phyloP scores from a whole-genome alignment of 2,888 invertebrate genomes.

The Amiota mariae region DNA sequence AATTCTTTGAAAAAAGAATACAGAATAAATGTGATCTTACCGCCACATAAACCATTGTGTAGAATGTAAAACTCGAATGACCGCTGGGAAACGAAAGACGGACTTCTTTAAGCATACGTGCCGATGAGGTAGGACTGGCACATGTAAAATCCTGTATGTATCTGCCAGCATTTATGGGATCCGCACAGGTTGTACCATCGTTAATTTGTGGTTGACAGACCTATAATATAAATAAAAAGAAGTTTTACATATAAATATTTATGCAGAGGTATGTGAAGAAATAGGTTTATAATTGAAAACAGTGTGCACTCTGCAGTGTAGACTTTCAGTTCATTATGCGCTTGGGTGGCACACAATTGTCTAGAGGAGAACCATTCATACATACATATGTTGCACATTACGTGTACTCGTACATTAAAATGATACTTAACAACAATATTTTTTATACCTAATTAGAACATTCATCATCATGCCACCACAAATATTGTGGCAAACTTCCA shows the following conservation, averaged over 20 bases:
- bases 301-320: background rate
- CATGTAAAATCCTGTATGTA: conserved; percentile 86
- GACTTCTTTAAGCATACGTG: conserved; percentile 81
- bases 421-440: background rate
- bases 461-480: background rate
- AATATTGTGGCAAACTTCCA: background rate
- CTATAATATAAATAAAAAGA: conserved; percentile 60
- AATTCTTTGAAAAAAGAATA: conserved; percentile 8
- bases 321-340: background rate
- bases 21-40: conserved; percentile 77
- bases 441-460: conserved; percentile 20
- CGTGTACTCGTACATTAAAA: background rate
- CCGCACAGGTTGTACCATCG: conserved; percentile 75
- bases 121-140: conserved; percentile 73
- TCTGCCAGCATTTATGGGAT: conserved; percentile 76
- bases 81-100: conserved; percentile 93
- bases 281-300: background rate
- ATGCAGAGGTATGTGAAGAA: background rate
- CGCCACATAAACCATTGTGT: conserved; percentile 87
- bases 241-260: background rate
- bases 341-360: conserved; percentile 8
- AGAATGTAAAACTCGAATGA: conserved; percentile 92
- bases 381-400: conserved; percentile 18
- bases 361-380: too few relatives aligned
- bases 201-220: conserved; percentile 85